Conservation (phyloP, 2,888 invertebrate genomes). For the Phymatocera aterrima region DNA sequence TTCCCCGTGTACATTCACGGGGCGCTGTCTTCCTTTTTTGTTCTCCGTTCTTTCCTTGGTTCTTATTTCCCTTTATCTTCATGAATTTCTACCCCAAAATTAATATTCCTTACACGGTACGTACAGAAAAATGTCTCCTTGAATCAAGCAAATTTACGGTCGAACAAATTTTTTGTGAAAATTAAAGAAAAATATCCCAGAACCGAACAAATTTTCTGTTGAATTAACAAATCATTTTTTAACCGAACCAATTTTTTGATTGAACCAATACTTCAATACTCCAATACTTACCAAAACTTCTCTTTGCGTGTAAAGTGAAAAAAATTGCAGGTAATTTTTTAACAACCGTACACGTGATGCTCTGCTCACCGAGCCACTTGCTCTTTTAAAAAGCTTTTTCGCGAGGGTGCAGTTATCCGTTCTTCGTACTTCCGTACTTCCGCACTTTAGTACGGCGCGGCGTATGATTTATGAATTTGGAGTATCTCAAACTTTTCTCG, state of each 20-base stretch:
- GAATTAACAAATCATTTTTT: too few species aligned
- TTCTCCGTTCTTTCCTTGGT: neutral
- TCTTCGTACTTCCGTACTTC: neutral
- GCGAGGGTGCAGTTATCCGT: neutral
- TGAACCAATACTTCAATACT: too few species aligned
- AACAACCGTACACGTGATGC: constrained; percentile 3
- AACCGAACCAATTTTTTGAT: too few species aligned
- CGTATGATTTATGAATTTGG: constrained; percentile 19
- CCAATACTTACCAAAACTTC: too few species aligned
- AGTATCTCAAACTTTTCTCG: constrained; percentile 20
- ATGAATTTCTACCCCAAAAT: neutral
- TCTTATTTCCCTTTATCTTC: neutral
- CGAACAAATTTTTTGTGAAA: too few species aligned
- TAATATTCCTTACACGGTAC: neutral
- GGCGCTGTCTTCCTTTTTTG: neutral
- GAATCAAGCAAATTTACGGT: too few species aligned
- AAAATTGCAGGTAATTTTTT: constrained; percentile 30
- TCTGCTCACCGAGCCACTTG: constrained; percentile 28
- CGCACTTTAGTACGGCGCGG: neutral
- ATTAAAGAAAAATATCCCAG: too few species aligned
- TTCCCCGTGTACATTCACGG: constrained; percentile 22
- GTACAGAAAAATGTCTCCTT: too few species aligned
- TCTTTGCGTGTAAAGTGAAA: constrained; percentile 18
- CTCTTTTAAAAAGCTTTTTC: constrained; percentile 36
- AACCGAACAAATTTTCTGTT: too few species aligned